Base-by-base conservation (phyloP, 1,140 invertebrate species). In the Caerostris extrusa region DNA sequence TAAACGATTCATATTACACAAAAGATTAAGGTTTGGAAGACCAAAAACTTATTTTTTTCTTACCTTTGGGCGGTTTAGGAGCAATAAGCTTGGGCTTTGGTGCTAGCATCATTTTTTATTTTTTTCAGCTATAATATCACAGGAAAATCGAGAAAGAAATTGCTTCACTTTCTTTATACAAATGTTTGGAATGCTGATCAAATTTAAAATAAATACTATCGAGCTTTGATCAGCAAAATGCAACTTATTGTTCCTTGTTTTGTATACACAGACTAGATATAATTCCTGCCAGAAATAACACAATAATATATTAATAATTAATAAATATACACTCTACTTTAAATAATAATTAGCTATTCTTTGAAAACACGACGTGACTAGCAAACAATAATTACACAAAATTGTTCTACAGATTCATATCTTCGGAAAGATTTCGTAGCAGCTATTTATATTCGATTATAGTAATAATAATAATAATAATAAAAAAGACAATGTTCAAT, bases 31-130 rank as follows among this genome's bases (percentile, higher is more conserved):
- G 34, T 34, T 34, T 34, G 34, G 2, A 34, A 34, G 2, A 34
- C 34, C 34, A 34, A 34, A 34, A 34, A 34, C 34, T 2, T 34
- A 1, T 34, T 34, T 34, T 34, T 34, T 34, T 6, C 93, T 90
- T 71, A 94, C 93, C 93, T 94, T 94, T 94, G 6, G 88, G 69
- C 5, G 93, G 88, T 56, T 94, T 94, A 3, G 93, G 88, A 17
- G 88, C 93, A 4, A 94, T 82, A 69, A 77, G 93, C 53, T 94
- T 94, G 57, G 93, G 93, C 14, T 94, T 94, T 4, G 93, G 93
- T 14, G 93, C 93, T 12, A 94, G 14, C 93, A 94, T 94, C 87
- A 93, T 93, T 86, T 81, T 90, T 6, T 55, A 55, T 6, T 85
- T 56, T 81, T 87, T 5, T 67, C 14, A 17, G 14, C 12, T 50